A percentile compares a stretch with the other conserved stretches of the same genome.
phyloP scores from a whole-genome alignment of 2,113 vertebrate species.

The Megaptera novaeangliae region DNA sequence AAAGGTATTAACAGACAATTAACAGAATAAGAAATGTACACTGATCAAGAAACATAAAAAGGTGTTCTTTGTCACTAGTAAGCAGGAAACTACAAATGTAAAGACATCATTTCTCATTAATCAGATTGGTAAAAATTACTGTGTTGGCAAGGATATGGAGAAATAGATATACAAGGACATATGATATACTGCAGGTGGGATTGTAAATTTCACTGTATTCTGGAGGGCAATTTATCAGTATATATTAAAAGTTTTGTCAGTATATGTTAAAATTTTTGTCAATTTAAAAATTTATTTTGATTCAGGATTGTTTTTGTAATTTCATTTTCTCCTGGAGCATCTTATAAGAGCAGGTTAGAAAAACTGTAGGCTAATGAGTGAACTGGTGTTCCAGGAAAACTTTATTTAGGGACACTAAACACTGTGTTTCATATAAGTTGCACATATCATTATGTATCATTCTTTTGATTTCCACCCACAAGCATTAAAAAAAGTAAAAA shows the following conservation, averaged over 20 bases:
- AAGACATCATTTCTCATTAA: not conserved
- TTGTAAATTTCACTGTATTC: not conserved
- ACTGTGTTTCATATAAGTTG: not conserved
- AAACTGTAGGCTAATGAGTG: constrained; percentile 61
- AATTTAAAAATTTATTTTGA: constrained; percentile 73
- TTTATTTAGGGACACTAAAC: not conserved
- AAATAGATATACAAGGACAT: not conserved
- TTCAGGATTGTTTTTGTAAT: constrained; percentile 89
- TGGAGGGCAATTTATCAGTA: not conserved
- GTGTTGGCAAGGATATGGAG: not conserved
- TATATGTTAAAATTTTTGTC: not conserved
- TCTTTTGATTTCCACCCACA: not conserved
- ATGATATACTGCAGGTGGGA: not conserved
- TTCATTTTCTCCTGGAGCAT: constrained; percentile 88
- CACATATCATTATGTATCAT: not conserved
- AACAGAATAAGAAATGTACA: not conserved
- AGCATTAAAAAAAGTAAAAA: not conserved
- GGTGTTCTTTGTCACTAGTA: not conserved
- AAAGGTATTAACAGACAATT: not conserved
- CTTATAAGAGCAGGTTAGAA: constrained; percentile 91
- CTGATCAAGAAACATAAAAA: not conserved
- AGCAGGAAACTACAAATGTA: not conserved
- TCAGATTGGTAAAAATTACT: not conserved
- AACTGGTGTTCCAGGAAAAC: not conserved
- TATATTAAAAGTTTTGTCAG: not conserved